These are phyloP conservation scores for Oxycera nigricornis DNA, from an alignment of 2,888 invertebrate genomes.

Conservation along the genomic window DNA sequence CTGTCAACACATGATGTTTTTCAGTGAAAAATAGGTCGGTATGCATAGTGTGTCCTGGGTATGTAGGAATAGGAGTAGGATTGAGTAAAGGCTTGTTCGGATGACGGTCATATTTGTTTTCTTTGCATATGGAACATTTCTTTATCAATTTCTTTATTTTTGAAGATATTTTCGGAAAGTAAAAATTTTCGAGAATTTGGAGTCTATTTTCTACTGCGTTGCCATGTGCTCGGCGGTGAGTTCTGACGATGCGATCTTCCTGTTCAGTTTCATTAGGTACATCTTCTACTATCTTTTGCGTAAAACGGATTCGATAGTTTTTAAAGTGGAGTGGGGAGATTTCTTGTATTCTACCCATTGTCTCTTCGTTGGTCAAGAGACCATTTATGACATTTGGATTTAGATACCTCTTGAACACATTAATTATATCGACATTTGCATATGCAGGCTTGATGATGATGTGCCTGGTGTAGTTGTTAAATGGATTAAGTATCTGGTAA, in stretches of 20 bases:
- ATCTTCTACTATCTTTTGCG: conserved; percentile 40
- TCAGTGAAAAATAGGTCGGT: conserved; percentile 38
- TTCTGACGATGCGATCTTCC: conserved; percentile 41
- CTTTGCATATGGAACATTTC: conserved; percentile 26
- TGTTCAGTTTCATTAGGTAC: conserved; percentile 31
- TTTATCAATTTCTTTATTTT: conserved; percentile 38
- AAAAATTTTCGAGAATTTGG: conserved; percentile 42
- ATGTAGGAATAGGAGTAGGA: conserved; percentile 23
- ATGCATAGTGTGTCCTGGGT: conserved; percentile 31
- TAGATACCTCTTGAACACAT: conserved; percentile 26
- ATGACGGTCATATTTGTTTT: conserved; percentile 42
- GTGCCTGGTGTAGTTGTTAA: conserved; percentile 3
- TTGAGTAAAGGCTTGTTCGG: conserved; percentile 19
- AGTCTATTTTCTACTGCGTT: conserved; percentile 41
- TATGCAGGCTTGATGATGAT: background rate
- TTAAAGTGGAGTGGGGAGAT: conserved; percentile 42
- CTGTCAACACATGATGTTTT: conserved; percentile 40
- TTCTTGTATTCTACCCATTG: conserved; percentile 41
- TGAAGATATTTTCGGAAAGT: conserved; percentile 38
- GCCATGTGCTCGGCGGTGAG: conserved; percentile 42
- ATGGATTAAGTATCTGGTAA: conserved; percentile 3
- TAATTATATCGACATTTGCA: background rate
- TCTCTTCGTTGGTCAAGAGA: conserved; percentile 20
- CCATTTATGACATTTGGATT: conserved; percentile 39
- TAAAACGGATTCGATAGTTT: conserved; percentile 39